These are phyloP conservation scores for Potamarius usumacintae DNA, from an alignment of 2,113 vertebrate species.

Conservation along the genomic window DNA sequence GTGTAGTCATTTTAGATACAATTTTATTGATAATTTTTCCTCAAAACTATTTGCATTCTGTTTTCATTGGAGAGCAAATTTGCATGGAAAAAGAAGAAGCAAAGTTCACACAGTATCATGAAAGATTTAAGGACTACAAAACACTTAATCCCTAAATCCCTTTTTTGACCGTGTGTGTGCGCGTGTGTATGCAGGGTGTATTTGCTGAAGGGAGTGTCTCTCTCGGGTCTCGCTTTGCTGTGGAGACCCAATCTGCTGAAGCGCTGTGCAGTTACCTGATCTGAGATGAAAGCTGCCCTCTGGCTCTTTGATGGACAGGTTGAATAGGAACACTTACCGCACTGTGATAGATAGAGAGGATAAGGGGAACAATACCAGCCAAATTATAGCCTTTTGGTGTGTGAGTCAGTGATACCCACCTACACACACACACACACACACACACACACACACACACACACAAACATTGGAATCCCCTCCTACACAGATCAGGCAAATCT, in stretches of 20 bases:
- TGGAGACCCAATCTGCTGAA: constrained; percentile 56
- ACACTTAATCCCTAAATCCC: not conserved
- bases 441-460: not conserved
- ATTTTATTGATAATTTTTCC: not conserved
- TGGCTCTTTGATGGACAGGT: constrained; percentile 47
- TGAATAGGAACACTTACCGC: constrained; percentile 49
- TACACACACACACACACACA: constrained; percentile 24
- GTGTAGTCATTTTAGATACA: not conserved
- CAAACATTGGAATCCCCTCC: constrained; percentile 15
- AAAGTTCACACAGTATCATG: not conserved
- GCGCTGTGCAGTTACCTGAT: constrained; percentile 68
- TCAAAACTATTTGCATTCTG: not conserved
- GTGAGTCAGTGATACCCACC: constrained; percentile 37
- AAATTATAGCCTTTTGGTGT: constrained; percentile 51
- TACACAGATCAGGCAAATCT: not conserved
- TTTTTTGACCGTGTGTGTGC: not conserved
- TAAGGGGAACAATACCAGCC: constrained; percentile 53
- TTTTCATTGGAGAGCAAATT: not conserved
- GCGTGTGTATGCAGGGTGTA: constrained; percentile 17
- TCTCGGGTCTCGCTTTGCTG: constrained; percentile 50
- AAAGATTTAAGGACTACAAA: constrained; percentile 5
- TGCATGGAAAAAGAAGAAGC: not conserved
- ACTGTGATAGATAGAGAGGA: constrained; percentile 49
- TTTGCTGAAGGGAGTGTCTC: constrained; percentile 21
- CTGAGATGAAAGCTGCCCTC: constrained; percentile 69